Conservation (phyloP, 2,888 invertebrate genomes). For the Hirtodrosophila confusa region DNA sequence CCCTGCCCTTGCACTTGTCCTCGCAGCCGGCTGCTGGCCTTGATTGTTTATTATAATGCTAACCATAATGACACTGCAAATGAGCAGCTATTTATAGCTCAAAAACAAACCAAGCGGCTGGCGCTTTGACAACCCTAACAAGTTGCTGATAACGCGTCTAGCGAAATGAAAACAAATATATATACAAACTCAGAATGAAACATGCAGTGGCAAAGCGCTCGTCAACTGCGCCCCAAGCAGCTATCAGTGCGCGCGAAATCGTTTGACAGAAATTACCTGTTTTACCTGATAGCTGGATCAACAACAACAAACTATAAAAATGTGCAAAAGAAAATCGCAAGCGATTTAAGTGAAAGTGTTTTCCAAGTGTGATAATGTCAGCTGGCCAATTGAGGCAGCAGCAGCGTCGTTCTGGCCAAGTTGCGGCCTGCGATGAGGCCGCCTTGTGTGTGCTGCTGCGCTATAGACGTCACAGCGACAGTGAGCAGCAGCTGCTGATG, state of each 20-base stretch:
- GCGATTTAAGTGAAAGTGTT: constrained; percentile 34
- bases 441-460: constrained; percentile 75
- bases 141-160: constrained; percentile 50
- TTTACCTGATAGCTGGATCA: background rate
- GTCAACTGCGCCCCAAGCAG: constrained; percentile 24
- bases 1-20: constrained; percentile 15
- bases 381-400: constrained; percentile 14
- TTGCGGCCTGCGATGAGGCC: constrained; percentile 75
- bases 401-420: constrained; percentile 78
- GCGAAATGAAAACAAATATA: constrained; percentile 14
- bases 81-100: constrained; percentile 26
- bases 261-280: constrained; percentile 54
- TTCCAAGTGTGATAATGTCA: constrained; percentile 27
- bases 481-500: constrained; percentile 15
- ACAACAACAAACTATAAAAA: constrained; percentile 6
- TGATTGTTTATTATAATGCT: constrained; percentile 35
- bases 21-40: constrained; percentile 1
- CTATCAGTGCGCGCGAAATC: constrained; percentile 53
- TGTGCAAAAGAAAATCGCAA: constrained; percentile 6
- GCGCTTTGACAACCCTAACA: constrained; percentile 53
- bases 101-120: background rate
- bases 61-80: constrained; percentile 20
- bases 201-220: constrained; percentile 38
- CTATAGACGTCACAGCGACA: constrained; percentile 60
- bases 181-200: constrained; percentile 20